Percentiles rank a stretch among this genome's conserved stretches.
Evolutionary conservation across 53 echinoderm and acorn worm species (phyloP).

Genomic region (Mesocentrotus franciscanus): DNA sequence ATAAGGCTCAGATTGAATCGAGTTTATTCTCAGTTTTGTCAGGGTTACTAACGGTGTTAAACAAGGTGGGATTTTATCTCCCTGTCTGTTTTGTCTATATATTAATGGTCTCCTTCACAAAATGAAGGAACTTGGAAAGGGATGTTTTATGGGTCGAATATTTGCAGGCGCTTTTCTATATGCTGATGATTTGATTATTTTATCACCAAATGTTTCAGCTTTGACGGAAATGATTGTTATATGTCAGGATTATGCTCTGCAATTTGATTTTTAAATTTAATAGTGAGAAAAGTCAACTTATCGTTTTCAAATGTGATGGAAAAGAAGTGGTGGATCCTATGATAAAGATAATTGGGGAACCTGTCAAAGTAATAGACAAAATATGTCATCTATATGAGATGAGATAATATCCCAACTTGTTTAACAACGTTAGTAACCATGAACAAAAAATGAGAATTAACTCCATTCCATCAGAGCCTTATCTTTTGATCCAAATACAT

Average conservation of each 20-base stretch:
- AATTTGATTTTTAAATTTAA: constrained; percentile 26
- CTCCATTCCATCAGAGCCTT: too few relatives aligned
- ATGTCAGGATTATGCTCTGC: constrained; percentile 15
- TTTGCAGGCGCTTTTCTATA: neutral
- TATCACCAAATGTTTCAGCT: neutral
- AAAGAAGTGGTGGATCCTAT: neutral
- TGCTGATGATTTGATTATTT: too few relatives aligned
- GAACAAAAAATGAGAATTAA: too few relatives aligned
- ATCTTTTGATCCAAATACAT: too few relatives aligned
- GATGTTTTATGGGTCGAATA: constrained; percentile 1
- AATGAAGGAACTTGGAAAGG: neutral
- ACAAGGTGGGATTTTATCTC: neutral
- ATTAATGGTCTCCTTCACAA: neutral
- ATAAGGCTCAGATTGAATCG: neutral
- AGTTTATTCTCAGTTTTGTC: neutral
- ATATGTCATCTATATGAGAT: too few relatives aligned
- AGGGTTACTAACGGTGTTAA: neutral
- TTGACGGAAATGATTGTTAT: neutral
- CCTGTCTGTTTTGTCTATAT: neutral
- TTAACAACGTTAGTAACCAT: too few relatives aligned
- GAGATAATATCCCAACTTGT: too few relatives aligned
- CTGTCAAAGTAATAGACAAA: neutral
- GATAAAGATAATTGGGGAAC: neutral
- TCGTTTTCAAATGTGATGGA: constrained; percentile 14
- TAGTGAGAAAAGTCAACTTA: constrained; percentile 1